phyloP scores from a whole-genome alignment of 2,888 invertebrate genomes.

The Chaitophorus viminalis region DNA sequence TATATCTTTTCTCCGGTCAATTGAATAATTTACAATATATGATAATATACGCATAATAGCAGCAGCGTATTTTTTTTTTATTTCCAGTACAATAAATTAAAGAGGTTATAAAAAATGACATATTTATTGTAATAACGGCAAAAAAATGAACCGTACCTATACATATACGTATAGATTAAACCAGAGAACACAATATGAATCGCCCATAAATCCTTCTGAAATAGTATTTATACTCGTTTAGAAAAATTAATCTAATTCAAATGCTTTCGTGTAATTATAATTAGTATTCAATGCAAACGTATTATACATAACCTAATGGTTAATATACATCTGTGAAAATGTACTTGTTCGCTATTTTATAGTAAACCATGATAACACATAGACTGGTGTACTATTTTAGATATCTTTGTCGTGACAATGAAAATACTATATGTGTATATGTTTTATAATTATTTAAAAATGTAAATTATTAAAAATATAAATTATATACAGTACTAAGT shows the following conservation, averaged over 20 bases:
- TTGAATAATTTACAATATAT: constrained; percentile 56
- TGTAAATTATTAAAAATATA: too few relatives aligned
- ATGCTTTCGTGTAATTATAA: not conserved
- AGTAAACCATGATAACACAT: too few relatives aligned
- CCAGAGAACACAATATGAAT: not conserved
- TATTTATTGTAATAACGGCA: constrained; percentile 16
- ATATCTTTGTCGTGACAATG: too few relatives aligned
- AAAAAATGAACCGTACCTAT: not conserved
- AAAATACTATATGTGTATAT: too few relatives aligned
- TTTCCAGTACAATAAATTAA: constrained; percentile 44
- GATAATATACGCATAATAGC: constrained; percentile 13
- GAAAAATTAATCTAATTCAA: not conserved
- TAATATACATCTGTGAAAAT: too few relatives aligned
- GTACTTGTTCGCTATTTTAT: too few relatives aligned
- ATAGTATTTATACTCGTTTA: not conserved
- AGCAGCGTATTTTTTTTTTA: constrained; percentile 36
- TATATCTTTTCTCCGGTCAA: constrained; percentile 46
- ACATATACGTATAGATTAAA: not conserved
- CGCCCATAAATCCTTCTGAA: constrained; percentile 26
- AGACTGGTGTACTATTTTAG: too few relatives aligned
- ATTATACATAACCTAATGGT: too few relatives aligned
- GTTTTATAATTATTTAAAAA: too few relatives aligned
- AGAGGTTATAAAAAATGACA: constrained; percentile 54
- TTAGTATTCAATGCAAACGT: too few relatives aligned
- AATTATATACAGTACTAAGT: too few relatives aligned